A percentile compares a stretch with the other conserved stretches of the same genome.
phyloP scores from a whole-genome alignment of 1,140 invertebrate genomes.

The Triops longicaudatus region DNA sequence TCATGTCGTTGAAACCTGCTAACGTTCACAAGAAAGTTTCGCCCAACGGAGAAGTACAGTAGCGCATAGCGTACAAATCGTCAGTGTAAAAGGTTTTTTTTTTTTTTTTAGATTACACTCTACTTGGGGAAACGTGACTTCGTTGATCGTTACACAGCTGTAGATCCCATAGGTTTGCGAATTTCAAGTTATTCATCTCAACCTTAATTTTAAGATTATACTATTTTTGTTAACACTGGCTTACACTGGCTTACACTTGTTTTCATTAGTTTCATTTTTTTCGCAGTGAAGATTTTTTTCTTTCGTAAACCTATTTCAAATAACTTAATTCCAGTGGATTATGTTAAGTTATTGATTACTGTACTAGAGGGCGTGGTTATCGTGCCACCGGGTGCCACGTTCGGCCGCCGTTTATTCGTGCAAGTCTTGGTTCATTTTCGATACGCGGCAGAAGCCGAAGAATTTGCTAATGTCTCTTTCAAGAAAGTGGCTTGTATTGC shows the following conservation, averaged over 20 bases:
- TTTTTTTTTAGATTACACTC: constrained; percentile 9
- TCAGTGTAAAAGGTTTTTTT: neutral
- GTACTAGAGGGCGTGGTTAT: constrained; percentile 23
- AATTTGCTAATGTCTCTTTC: constrained; percentile 25
- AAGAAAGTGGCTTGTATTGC: constrained; percentile 24
- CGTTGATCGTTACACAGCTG: constrained; percentile 18
- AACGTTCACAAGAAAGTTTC: constrained; percentile 21
- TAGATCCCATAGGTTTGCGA: constrained; percentile 16
- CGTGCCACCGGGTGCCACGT: constrained; percentile 3
- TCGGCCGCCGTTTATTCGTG: constrained; percentile 22
- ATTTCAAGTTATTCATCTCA: neutral
- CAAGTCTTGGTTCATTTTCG: constrained; percentile 25
- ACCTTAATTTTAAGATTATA: neutral
- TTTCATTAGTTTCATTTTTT: too few relatives aligned
- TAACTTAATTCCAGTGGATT: too few relatives aligned
- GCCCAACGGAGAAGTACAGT: constrained; percentile 19
- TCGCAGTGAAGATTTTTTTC: too few relatives aligned
- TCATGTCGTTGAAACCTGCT: neutral
- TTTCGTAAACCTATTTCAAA: too few relatives aligned
- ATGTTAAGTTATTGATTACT: too few relatives aligned
- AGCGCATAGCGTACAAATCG: neutral
- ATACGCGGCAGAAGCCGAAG: constrained; percentile 25
- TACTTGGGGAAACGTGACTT: constrained; percentile 18
- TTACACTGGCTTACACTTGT: neutral
- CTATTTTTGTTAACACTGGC: neutral